Evolutionary conservation across 2,888 invertebrate species (phyloP).

Genomic region (Lithophane ornitopus): DNA sequence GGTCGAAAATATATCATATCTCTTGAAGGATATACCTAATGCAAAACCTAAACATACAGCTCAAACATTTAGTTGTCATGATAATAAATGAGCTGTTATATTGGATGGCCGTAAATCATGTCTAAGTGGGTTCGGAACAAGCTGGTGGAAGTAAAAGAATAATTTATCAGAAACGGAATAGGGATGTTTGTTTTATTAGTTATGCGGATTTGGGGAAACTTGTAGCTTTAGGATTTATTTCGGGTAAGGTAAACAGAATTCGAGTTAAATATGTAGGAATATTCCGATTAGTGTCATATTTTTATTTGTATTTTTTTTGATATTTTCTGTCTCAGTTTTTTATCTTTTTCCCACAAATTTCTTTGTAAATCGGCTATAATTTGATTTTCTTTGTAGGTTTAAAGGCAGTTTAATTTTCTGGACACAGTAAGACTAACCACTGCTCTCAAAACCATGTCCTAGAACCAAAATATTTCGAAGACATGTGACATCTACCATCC

Average conservation of each 20-base stretch:
- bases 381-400: too few relatives aligned
- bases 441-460: too few relatives aligned
- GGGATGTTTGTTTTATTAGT: slow-evolving; percentile 54
- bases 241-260: background rate
- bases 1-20: background rate
- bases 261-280: too few relatives aligned
- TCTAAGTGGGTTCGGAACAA: slow-evolving; percentile 54
- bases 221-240: slow-evolving; percentile 8
- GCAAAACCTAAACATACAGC: background rate
- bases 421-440: too few relatives aligned
- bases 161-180: slow-evolving; percentile 59
- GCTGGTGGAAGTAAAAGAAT: slow-evolving; percentile 57
- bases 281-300: too few relatives aligned
- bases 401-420: too few relatives aligned
- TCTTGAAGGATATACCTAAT: background rate
- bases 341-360: too few relatives aligned
- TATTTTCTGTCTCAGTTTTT: too few relatives aligned
- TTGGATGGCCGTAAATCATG: slow-evolving; percentile 61
- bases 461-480: too few relatives aligned
- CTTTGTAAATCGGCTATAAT: too few relatives aligned
- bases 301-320: too few relatives aligned
- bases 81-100: slow-evolving; percentile 63
- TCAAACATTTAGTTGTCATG: slow-evolving; percentile 38
- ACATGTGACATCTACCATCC: too few relatives aligned
- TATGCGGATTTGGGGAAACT: slow-evolving; percentile 45